Percentiles rank a stretch among this genome's conserved stretches.
Evolutionary conservation across 2,113 vertebrate species (phyloP).

Genomic region (Hippotragus niger): DNA sequence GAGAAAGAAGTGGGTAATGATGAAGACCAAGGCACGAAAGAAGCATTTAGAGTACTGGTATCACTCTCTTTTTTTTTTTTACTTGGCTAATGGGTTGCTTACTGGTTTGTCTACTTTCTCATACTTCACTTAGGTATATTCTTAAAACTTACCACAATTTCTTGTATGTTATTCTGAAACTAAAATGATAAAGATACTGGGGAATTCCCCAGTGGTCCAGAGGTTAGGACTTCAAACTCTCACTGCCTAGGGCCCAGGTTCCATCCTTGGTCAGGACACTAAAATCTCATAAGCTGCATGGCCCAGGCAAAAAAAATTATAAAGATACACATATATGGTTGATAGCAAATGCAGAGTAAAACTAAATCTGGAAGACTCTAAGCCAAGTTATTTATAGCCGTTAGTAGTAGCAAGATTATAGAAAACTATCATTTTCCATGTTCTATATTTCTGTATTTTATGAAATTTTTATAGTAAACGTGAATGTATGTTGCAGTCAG

Average conservation of each 20-base stretch:
- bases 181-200: background rate
- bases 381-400: background rate
- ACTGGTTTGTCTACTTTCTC: background rate
- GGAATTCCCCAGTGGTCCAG: background rate
- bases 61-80: background rate
- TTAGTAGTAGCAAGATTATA: background rate
- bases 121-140: background rate
- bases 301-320: background rate
- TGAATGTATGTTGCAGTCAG: background rate
- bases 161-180: background rate
- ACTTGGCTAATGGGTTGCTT: background rate
- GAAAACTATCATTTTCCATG: background rate
- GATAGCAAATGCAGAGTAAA: background rate
- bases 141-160: background rate
- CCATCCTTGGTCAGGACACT: background rate
- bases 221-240: background rate
- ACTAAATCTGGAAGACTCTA: conserved; percentile 11
- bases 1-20: background rate
- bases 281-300: background rate
- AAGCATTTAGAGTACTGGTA: background rate
- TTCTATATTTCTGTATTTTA: background rate
- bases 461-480: background rate
- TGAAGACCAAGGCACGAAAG: background rate
- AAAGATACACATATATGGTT: background rate
- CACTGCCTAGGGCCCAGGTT: background rate